Base-by-base conservation (phyloP, 2,797 vertebrate species). In the Alosa sapidissima region DNA sequence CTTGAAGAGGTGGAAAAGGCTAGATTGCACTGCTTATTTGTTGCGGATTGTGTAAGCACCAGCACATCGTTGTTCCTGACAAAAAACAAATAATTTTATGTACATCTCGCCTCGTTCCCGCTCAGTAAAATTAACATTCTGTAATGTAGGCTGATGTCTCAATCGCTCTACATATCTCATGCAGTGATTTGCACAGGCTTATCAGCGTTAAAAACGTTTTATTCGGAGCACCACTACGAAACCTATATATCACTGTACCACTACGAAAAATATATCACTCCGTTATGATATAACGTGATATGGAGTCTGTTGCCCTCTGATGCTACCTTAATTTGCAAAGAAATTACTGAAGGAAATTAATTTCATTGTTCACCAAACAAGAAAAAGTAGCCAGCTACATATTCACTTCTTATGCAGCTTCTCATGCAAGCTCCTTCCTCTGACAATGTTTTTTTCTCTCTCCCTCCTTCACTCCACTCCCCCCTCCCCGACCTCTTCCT, bases 11-110 rank as follows among this genome's bases (percentile, higher is more conserved):
- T 13, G 86, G 82, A 41, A 65, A 85, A 88, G 87, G 89, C 87
- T 89, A 92, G 89, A 85, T 91, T 89, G 87, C 91, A 90, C 84
- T 91, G 86, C 90, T 90, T 85, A 84, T 89, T 85, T 81, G 81
- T 82, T 24, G 81, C 47, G 48, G 68, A 11, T 72, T 72, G 65
- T 72, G 28, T 36, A 36, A 72, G 72, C 16, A 47, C 41, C 72
- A 16, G 4, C 16, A 47, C 24, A 78, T 78, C 72, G 72, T n/a
- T 62, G 58, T 62, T 47, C 72, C 33, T 36, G 65, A 41, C 33
- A 72, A 41, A 72, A 72, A 72, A n/a, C n/a, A n/a, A 16, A 2
- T 36, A 13, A 36, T 5, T 8, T 68, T 1, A 13, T 10, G 3
- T 65, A 72, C 41, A 47, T 78, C 1, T 21, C 36, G 19, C 72